Base-by-base conservation (phyloP, 2,113 vertebrate genomes). In the Vireo altiloquus region DNA sequence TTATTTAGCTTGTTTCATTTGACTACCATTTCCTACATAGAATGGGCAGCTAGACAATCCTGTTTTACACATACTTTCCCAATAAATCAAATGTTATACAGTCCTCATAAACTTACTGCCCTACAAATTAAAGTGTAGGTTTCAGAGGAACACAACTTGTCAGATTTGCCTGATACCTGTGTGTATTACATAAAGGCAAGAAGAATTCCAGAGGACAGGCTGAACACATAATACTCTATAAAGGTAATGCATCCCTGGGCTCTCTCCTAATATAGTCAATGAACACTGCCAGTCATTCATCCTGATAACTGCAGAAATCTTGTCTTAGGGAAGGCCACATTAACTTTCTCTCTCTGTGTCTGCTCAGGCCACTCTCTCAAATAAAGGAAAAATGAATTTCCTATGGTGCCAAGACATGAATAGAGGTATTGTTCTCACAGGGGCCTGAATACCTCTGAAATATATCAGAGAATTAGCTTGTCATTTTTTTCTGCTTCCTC, bases 381-480 rank as follows among this genome's bases (percentile, higher is more conserved):
- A 95, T 1, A 70, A 95, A 95, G 92, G 37, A 95, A 95, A 93
- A 96, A 79, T 7, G 14, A 53, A 95, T 88, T 97, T 94, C 92
- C 91, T 56, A 17, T 71, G 74, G 75, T 85, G 82, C n/a, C 6
- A 39, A 83, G 74, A 53, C 82, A 89, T 97, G 97, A 98, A 98
- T 97, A 81, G 95, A 93, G 40, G 79, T 80, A 97, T 96, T 98
- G 98, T 98, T 96, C 56, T 82, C 53, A 59, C 10, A 93, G 66
- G 50, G 63, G 87, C 28, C 89, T 69, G 91, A 96, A 97, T 94
- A 89, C 69, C 77, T 89, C 89, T 95, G 94, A 93, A 56, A 44
- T 94, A 71, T 88, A 89, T 95, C 91, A 93, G 64, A 78, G 81
- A 94, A 78, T 82, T 93, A 94, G 92, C 80, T 87, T 90, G 82